These are phyloP conservation scores for Argentina silus DNA, from an alignment of 2,797 vertebrate species.

Conservation along the genomic window DNA sequence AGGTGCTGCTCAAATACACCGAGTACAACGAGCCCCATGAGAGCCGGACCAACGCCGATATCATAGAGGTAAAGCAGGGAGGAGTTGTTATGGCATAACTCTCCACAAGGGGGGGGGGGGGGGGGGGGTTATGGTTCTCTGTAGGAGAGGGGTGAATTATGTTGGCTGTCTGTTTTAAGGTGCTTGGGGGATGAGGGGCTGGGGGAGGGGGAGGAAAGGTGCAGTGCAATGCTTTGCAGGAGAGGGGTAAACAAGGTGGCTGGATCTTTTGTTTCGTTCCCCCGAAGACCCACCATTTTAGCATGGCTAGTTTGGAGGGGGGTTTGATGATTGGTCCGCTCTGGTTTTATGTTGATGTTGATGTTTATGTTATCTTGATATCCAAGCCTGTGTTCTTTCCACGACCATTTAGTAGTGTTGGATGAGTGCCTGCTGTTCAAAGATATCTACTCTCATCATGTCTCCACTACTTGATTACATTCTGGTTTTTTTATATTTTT, in stretches of 20 bases:
- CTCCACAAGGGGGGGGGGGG: background rate
- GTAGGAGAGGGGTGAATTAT: background rate
- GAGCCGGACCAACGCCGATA: conserved; percentile 95
- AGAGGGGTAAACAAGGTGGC: background rate
- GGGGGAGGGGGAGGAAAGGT: background rate
- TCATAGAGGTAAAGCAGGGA: conserved; percentile 85
- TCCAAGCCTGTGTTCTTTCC: background rate
- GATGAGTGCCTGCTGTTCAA: background rate
- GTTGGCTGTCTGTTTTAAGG: background rate
- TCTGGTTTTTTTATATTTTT: no score
- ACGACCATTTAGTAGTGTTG: background rate
- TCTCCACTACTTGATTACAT: background rate
- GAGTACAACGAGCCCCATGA: conserved; percentile 98
- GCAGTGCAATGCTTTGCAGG: background rate
- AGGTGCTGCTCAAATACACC: conserved; percentile 90
- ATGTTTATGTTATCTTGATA: background rate
- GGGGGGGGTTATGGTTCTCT: background rate
- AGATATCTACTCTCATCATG: background rate
- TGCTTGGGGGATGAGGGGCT: background rate
- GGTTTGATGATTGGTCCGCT: background rate
- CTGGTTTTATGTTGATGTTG: background rate
- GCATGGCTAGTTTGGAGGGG: background rate
- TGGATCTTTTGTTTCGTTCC: conserved; percentile 9
- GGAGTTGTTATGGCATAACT: background rate
- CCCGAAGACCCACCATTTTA: background rate